Evolutionary conservation across 37 sponge, comb jelly and placozoan species (phyloP), one percentile per base, ranked within the genome.

Genomic region (Crambe crambe): DNA sequence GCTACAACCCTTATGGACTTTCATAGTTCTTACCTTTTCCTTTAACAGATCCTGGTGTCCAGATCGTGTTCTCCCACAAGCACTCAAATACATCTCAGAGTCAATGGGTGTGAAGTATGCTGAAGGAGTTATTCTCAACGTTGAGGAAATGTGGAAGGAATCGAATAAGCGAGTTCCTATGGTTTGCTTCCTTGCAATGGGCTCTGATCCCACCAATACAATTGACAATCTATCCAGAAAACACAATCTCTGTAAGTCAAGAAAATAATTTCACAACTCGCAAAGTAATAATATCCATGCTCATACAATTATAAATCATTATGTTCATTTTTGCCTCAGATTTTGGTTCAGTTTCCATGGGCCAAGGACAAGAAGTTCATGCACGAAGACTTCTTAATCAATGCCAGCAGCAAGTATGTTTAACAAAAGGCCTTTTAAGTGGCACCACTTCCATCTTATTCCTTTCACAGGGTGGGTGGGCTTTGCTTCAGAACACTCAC

Each of bases 281-380:
- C n/a, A n/a, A n/a, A n/a, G n/a, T n/a, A n/a, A n/a, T 47, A 47
- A 12, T 47, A 47, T 15, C 51, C 10, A 10, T 12, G 57, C 34
- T 64, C 47, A 63, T 3, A 26, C 10, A 4, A 22, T 76, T 40
- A 3, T 40, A 4, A 6, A 41, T 62, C 30, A 32, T 36, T 68
- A 68, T 37, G 39, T 68, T 21, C 10, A 27, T 68, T 37, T 34
- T 68, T 68, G 18, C 39, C 6, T 6, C 22, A 80, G 98, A 91
- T 2, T 98, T 86, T 70, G 80, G 92, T 29, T 83, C 88, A 35
- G 90, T 98, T 38, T 96, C 97, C 17, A 98, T 98, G 99, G 99
- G 99, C 1, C 99, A 98, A 73, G 99, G 99, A 22, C 99, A 98
- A 65, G 99, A 98, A 85, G 90, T 98, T 8, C 99, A 96, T 74